Base-by-base conservation (phyloP, 53 echinoderm and acorn worm genomes). In the Glandiceps talaboti region DNA sequence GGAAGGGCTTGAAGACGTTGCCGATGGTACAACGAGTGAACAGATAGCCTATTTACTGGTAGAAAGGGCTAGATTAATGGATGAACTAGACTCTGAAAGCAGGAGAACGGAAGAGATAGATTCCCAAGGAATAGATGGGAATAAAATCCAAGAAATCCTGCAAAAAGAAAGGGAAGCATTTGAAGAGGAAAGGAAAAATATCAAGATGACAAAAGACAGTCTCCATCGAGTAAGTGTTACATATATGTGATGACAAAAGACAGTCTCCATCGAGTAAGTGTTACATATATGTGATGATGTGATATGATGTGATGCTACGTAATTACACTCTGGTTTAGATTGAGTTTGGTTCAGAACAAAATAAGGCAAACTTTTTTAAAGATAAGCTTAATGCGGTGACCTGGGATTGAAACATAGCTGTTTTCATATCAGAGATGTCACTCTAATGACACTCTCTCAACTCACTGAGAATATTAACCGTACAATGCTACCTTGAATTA, bases 1-100 rank as follows among this genome's bases (percentile, higher is more conserved):
- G 96, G 96, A 92, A 33, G 92, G 96, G 25, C 87, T 95, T 77
- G 85, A 83, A 74, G 96, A 95, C 26, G 79, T 95, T 25, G 87
- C 96, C 0, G 87, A 88, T 27, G 85, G 92, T 0, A 83, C 96
- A 1, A 82, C 88, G 27, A 90, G 96, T 85, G 96, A 95, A 81
- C 88, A 88, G 0, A 79, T 95, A 10, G 96, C 96, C 26, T 95
- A 95, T 79, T 80, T 95, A 27, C 85, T 95, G 29, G 92, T 95
- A 25, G 96, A 95, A 74, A 82, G 96, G 30, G 90, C 90, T n/a
- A 82, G 90, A n/a, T 80, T 88, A 0, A 31, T 90, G 28, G 92
- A 89, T 81, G 90, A 92, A 73, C 76, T 95, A 20, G 92, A 88
- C 28, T 78, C 85, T 0, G 88, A 92, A 75, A 84, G 88, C 74